Evolutionary conservation across 1,140 invertebrate species (phyloP), one percentile per base, ranked within the genome.

Genomic region (Centruroides sculpturatus): DNA sequence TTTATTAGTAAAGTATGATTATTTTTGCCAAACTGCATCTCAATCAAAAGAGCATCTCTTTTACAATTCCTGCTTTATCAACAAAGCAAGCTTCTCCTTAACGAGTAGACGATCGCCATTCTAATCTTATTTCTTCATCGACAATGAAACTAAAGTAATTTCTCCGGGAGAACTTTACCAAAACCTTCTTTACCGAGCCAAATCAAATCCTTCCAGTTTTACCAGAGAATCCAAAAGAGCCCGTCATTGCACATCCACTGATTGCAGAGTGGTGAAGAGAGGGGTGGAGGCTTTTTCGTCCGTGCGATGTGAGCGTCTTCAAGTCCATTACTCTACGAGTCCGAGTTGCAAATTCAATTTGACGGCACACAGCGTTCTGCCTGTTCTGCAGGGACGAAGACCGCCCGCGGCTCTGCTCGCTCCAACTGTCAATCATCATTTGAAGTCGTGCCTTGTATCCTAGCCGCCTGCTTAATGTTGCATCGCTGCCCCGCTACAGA

Each of bases 91-190:
- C 47, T 23, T 35, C 52, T 54, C 34, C 41, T 46, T 62, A 58
- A 58, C 60, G 56, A 56, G 47, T 50, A 55, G 56, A 54, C 51
- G 56, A 12, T 47, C 47, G n/a, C 8, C 12, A 7, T 54, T 36
- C 57, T 63, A 63, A 63, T 63, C 57, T 57, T 48, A 63, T 63
- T 63, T 63, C 55, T 59, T 58, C 34, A 34, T 57, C 62, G 62
- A 63, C 62, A 63, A 63, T 63, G 62, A 63, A 55, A 63, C 62
- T 63, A 63, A 63, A 63, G 62, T 57, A 63, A 63, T 63, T 63
- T 63, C 59, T 63, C 36, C 41, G 55, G 46, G 57, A 47, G 61
- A 59, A 59, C 57, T 62, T 55, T 59, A 62, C 55, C 57, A 62
- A 56, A 57, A 62, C 61, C 61, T 55, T 53, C 41, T 41, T 41